Evolutionary conservation across 2,113 vertebrate species (phyloP).

Genomic region (Archilochus colubris): DNA sequence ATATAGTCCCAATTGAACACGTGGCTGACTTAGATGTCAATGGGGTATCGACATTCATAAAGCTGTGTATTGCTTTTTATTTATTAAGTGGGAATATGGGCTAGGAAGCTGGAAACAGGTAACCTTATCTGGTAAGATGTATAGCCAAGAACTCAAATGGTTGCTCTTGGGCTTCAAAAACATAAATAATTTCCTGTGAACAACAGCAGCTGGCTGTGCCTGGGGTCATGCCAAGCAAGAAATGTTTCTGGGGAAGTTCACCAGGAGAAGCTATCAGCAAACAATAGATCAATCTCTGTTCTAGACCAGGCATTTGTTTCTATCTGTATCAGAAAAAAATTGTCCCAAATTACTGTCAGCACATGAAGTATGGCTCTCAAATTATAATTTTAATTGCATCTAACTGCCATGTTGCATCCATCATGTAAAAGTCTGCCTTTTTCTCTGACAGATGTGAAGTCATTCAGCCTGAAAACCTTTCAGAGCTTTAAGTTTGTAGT

Average conservation of each 20-base stretch:
- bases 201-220: background rate
- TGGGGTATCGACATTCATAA: background rate
- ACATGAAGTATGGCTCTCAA: background rate
- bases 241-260: background rate
- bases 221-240: background rate
- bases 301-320: background rate
- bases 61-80: background rate
- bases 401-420: background rate
- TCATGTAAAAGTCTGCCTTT: background rate
- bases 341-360: background rate
- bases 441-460: conserved; percentile 3
- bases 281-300: background rate
- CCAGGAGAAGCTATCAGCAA: background rate
- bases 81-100: background rate
- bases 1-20: background rate
- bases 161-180: background rate
- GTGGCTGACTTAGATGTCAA: accelerated
- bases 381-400: conserved; percentile 15
- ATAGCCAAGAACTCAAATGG: background rate
- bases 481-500: background rate
- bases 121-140: background rate
- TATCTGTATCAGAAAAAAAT: background rate
- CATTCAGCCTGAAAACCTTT: conserved; percentile 34
- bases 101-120: background rate
- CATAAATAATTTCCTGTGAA: background rate